These are phyloP conservation scores for Ectropis grisescens DNA, from an alignment of 1,140 invertebrate genomes.

Conservation along the genomic window DNA sequence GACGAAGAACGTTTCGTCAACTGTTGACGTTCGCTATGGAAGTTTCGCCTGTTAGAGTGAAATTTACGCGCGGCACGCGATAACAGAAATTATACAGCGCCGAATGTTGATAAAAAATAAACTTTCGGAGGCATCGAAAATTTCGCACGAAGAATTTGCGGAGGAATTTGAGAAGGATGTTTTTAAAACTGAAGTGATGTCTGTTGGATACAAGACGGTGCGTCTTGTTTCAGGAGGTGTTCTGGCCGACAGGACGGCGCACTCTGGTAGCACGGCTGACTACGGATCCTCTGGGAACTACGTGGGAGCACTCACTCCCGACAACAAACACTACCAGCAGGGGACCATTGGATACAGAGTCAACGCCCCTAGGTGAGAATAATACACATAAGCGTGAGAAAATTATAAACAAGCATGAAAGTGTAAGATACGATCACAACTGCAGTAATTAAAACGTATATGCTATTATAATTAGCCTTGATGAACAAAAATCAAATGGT, in stretches of 20 bases:
- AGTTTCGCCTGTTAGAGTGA: constrained; percentile 15
- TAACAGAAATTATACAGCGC: constrained; percentile 23
- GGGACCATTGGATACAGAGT: constrained; percentile 61
- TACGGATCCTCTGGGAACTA: constrained; percentile 44
- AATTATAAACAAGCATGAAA: no score
- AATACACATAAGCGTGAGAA: no score
- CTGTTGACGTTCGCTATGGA: constrained; percentile 34
- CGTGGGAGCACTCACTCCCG: constrained; percentile 52
- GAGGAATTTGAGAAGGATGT: no score
- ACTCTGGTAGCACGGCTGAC: constrained; percentile 52
- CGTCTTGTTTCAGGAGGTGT: constrained; percentile 56
- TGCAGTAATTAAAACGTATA: no score
- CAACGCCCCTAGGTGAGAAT: constrained; percentile 56
- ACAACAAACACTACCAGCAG: constrained; percentile 51
- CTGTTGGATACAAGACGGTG: constrained; percentile 33
- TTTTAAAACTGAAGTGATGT: not conserved
- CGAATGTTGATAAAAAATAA: no score
- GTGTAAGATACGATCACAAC: no score
- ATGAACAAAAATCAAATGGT: no score
- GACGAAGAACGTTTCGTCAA: constrained; percentile 28
- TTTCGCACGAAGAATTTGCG: no score
- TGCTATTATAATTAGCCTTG: no score
- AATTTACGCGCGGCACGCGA: constrained; percentile 34
- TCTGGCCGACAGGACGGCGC: constrained; percentile 58
- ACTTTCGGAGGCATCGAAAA: no score